Percentiles rank a stretch among this genome's conserved stretches.
Conservation (phyloP, 2,888 invertebrate genomes). For the Rambutsinella grinnellia region DNA sequence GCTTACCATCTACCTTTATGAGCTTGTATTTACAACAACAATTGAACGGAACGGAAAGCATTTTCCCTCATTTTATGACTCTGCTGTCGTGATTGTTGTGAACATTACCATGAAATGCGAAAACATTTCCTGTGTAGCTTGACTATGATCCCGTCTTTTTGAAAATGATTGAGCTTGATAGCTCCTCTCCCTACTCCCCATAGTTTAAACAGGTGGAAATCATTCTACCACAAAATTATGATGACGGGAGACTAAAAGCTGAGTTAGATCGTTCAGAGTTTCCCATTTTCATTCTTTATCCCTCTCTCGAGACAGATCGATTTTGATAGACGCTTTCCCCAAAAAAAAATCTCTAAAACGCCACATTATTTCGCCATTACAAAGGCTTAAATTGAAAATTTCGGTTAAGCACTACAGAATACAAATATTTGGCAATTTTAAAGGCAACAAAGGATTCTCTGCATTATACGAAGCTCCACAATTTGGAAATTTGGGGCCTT, state of each 20-base stretch:
- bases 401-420: not conserved
- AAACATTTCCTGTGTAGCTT: not conserved
- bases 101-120: not conserved
- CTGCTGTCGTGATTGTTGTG: not conserved
- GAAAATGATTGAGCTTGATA: conserved; percentile 33
- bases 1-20: conserved; percentile 4
- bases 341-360: not conserved
- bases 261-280: no score
- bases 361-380: not conserved
- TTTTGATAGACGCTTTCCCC: conserved; percentile 30
- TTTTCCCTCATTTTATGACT: not conserved
- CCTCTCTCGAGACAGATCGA: conserved; percentile 16
- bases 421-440: not conserved
- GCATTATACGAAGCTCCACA: no score
- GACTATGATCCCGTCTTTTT: conserved; percentile 15
- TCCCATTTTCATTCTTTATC: not conserved
- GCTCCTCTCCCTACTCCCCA: not conserved
- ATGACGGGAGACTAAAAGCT: conserved; percentile 9
- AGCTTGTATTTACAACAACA: not conserved
- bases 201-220: conserved; percentile 44
- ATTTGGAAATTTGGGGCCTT: no score
- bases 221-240: conserved; percentile 34
- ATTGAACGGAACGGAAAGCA: not conserved
- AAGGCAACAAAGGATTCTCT: no score
- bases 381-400: no score